Evolutionary conservation across 92 coral and sea anemone species (phyloP), one percentile per base, ranked within the genome.

Genomic region (Phenganax subtilis): DNA sequence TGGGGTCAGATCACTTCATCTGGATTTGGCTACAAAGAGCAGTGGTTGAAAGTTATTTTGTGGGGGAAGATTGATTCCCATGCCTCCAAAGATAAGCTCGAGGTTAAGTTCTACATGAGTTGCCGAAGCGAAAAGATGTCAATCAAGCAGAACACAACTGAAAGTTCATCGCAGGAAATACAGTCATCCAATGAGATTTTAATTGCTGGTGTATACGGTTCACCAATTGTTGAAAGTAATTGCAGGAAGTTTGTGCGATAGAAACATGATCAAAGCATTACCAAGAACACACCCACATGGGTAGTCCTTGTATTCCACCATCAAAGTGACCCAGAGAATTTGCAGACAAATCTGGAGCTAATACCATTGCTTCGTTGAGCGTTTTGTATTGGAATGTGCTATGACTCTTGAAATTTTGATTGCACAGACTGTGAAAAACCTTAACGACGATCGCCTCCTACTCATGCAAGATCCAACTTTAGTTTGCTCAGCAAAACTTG

Each of bases 41-140:
- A 1, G 44, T 72, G 77, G 57, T 11, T 52, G 56, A 51, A 51
- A 29, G 11, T 72, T 25, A 52, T 0, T 37, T 72, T 72, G 44
- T 72, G 77, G 77, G 44, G 44, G 25, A 72, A 57, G n/a, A 6
- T 51, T 72, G 57, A 72, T 72, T 56, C 77, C 20, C 25, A 20
- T 51, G 77, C 44, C 56, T 72, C 65, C 56, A 27, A 69, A 51
- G 53, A 69, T 6, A 31, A 31, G 30, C 59, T 51, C 9, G 57
- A 47, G 25, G 28, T 72, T 9, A 72, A 72, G 77, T 29, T 52
- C 57, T 72, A 72, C 77, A 72, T 72, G 77, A 72, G 10, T 17
- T 72, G n/a, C 30, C 44, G 57, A 54, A 72, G 25, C 44, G 77
- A 72, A 72, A 47, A 29, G 77, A 72, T 72, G 25, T 72, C 77